Evolutionary conservation across 2,113 vertebrate species (phyloP), one percentile per base, ranked within the genome.

Genomic region (Scomber scombrus): DNA sequence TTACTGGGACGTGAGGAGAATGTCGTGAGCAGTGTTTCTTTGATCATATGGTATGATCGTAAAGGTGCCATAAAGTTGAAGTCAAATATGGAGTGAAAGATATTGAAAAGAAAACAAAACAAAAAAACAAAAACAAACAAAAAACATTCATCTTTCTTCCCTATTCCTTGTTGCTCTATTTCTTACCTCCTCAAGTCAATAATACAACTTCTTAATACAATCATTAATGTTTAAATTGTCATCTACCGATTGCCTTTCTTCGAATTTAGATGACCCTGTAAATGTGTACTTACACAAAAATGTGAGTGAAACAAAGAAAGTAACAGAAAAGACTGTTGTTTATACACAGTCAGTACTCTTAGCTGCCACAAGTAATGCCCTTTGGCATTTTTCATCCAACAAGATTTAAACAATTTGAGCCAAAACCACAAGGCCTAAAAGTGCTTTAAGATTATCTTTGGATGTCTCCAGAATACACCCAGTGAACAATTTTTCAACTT

Each of bases 361-460:
- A 95, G 92, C 93, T 94, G 93, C 93, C 93, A 93, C 85, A 85
- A 89, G 80, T 89, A 88, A 93, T 89, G 90, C 94, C 86, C 82
- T 91, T 82, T 88, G 89, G 89, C 91, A 90, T 91, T 90, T 90
- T 86, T 78, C 86, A 85, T 89, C 86, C 67, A 62, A 81, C 85
- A 70, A 90, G 88, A 86, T 88, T 89, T 74, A 90, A 90, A 90
- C 83, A 85, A 91, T 92, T 91, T 90, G 76, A 93, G 90, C 89
- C 86, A 82, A 92, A 94, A 90, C 89, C 84, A 91, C 89, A 78
- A 93, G 91, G 88, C 90, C 93, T 89, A 86, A 94, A 96, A 95
- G 95, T 96, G 95, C 95, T 94, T 94, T 88, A 92, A 93, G 91
- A 92, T 93, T 89, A 92, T 95, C 94, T 95, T 95, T 95, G 94